phyloP scores from a whole-genome alignment of 2,888 invertebrate genomes.

The Cataglyphis cursor region DNA sequence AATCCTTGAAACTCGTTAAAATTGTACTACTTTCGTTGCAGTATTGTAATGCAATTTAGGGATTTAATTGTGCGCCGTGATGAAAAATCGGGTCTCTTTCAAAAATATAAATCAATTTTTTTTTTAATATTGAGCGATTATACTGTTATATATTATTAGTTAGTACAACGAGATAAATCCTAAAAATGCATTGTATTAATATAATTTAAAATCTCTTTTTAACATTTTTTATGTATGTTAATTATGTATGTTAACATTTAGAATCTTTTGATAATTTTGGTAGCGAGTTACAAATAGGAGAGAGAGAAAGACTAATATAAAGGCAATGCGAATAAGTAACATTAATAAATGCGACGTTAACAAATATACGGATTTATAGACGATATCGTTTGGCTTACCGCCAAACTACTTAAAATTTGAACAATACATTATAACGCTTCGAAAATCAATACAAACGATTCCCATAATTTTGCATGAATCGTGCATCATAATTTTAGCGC shows the following conservation, averaged over 20 bases:
- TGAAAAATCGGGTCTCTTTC: constrained; percentile 26
- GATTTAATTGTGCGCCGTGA: constrained; percentile 42
- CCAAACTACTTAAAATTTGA: constrained; percentile 52
- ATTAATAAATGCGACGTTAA: constrained; percentile 35
- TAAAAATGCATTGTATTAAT: neutral
- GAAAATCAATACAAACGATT: constrained; percentile 50
- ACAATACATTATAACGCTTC: constrained; percentile 45
- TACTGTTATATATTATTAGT: constrained; percentile 13
- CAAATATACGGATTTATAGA: constrained; percentile 44
- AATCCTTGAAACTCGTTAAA: constrained; percentile 34
- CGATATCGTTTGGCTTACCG: constrained; percentile 34
- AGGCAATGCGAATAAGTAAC: constrained; percentile 22
- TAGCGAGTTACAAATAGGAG: neutral
- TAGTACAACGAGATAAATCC: neutral
- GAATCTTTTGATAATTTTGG: constrained; percentile 5
- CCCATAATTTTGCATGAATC: constrained; percentile 40
- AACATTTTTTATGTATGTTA: neutral
- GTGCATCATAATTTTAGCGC: constrained; percentile 26
- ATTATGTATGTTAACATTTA: neutral
- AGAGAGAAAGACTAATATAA: neutral
- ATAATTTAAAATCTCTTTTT: neutral
- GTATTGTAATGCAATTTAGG: constrained; percentile 39
- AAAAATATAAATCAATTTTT: constrained; percentile 15
- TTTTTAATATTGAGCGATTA: neutral
- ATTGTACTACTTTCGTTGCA: constrained; percentile 13